These are phyloP conservation scores for Scaptomyza cyrtandrae DNA, from an alignment of 2,888 invertebrate genomes.

Conservation along the genomic window DNA sequence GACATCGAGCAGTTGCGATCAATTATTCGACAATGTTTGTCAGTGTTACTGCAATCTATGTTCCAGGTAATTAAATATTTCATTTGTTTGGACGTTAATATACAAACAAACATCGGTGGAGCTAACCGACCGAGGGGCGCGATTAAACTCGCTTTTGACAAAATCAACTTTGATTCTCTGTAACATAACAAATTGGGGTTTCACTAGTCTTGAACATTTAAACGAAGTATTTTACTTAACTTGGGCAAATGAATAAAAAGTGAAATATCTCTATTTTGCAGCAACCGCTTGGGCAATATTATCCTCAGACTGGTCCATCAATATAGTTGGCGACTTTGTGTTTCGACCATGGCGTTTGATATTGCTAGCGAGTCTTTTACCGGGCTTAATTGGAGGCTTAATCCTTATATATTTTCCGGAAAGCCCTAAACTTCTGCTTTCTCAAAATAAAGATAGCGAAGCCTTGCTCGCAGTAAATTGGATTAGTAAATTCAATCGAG, in stretches of 20 bases:
- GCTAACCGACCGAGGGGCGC: too few relatives aligned
- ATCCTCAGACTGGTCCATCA: slow-evolving; percentile 73
- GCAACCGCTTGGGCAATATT: slow-evolving; percentile 77
- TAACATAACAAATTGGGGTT: background rate
- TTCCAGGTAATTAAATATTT: slow-evolving; percentile 71
- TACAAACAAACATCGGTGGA: too few relatives aligned
- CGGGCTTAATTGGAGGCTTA: slow-evolving; percentile 72
- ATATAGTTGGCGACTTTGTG: slow-evolving; percentile 63
- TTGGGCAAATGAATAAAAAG: background rate
- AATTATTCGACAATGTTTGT: slow-evolving; percentile 83
- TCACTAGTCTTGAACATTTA: too few relatives aligned
- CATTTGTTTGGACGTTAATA: background rate
- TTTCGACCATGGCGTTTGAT: slow-evolving; percentile 80
- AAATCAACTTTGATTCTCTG: background rate
- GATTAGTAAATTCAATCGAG: slow-evolving; percentile 75
- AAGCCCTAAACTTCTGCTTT: slow-evolving; percentile 75
- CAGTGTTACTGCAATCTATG: slow-evolving; percentile 78
- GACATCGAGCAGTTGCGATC: slow-evolving; percentile 79
- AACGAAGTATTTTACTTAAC: too few relatives aligned
- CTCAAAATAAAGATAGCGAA: slow-evolving; percentile 61
- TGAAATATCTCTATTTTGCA: slow-evolving; percentile 24
- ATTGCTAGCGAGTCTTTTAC: slow-evolving; percentile 69
- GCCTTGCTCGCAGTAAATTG: slow-evolving; percentile 72
- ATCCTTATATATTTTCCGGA: slow-evolving; percentile 72
- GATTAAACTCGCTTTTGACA: background rate